Base-by-base conservation (phyloP, 2,797 vertebrate species). In the Myotis pilosus region DNA sequence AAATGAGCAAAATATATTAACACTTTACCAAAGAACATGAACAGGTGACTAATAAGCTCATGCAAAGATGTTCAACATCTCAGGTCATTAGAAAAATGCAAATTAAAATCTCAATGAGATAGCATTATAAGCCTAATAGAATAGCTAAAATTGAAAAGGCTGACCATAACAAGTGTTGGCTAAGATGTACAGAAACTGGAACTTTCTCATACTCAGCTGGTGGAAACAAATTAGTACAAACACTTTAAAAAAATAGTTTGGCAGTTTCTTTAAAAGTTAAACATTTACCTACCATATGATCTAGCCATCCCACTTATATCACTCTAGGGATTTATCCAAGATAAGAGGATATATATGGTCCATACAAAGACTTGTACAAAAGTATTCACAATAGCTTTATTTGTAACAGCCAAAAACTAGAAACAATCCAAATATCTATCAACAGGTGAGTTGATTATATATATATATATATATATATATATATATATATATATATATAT, bases 181-280 rank as follows among this genome's bases (percentile, higher is more conserved):
- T 33, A 78, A n/a, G 38, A 88, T n/a, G 13, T 80, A 15, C 22
- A 51, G 38, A 78, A 33, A 72, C 13, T 66, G 36, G 8, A 91
- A 84, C 55, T 79, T 64, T 87, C 72, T 49, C 28, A 60, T 19
- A 80, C 8, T 75, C 17, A 41, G 13, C 49, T 87, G 53, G 38
- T 68, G 7, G 55, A 88, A 91, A 91, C 57, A 93, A 87, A 91
- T 57, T 72, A 78, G 78, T 49, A 84, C 10, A 66, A 83, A 10
- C 36, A 83, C 72, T 94, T 57, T 84, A 33, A 38, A 84, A 84
- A 74, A 75, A 84, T 38, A 87, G 68, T 84, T 36, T 49, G 17
- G 9, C 25, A 88, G 64, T 87, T 87, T 94, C 71, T 87, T 94
- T 83, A 49, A 83, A 94, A 79, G 53, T 71, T 91, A 91, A 82